Base-by-base conservation (phyloP, 1,140 invertebrate species). In the Listronotus oregonensis region DNA sequence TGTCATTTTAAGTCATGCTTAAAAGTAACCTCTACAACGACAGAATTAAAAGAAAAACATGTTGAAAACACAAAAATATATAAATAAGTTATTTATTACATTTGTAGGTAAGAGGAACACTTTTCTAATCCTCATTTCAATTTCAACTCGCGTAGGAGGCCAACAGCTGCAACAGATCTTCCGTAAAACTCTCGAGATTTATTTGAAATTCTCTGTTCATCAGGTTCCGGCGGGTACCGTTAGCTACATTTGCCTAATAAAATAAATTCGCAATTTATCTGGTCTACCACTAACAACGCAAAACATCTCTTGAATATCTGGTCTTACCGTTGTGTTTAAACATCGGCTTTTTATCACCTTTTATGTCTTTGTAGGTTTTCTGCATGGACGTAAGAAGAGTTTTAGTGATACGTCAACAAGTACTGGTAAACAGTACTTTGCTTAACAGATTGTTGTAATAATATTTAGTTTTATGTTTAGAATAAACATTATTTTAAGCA, bases 191-290 rank as follows among this genome's bases (percentile, higher is more conserved):
- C 9, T 31, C 49, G n/a, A 11, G 17, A 32, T 51, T 51, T 32
- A 12, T 37, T 37, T 43, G 63, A 58, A 43, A 55, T 65, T 58
- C 54, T 52, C 54, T 52, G 60, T 43, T 58, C 63, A 44, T 57
- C 50, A 58, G 27, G 63, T 49, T 27, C 34, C 21, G 8, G 12
- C 60, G 11, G 6, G 37, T 59, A 58, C 64, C 64, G 64, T 66
- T 66, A 66, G 32, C 49, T 49, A 43, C 62, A 64, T 66, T 66
- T 66, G 64, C 64, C 47, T 66, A 66, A 66, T 66, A 66, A 66
- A 66, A 66, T 66, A 66, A 66, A 66, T 66, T 66, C 50, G 64
- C 64, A 47, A 66, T 49, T 56, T 66, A 66, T 66, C 64, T 66
- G 64, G 50, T 43, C 15, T 57, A 65, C 32, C 54, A 42, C 32